These are phyloP conservation scores for Tachuris rubrigastra DNA, from an alignment of 2,113 vertebrate species.

Conservation along the genomic window DNA sequence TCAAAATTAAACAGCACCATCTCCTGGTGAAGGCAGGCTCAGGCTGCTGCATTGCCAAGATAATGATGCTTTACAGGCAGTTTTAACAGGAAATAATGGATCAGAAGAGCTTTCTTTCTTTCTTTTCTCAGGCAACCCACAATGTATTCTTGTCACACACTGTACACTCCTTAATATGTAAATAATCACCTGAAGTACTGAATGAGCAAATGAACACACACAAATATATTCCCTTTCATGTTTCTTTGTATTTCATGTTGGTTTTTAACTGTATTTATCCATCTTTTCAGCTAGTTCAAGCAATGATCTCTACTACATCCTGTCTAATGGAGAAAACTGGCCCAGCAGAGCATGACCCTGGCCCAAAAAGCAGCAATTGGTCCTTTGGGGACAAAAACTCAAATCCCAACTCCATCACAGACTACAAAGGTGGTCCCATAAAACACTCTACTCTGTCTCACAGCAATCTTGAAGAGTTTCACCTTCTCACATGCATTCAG, in stretches of 20 bases:
- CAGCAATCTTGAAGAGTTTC: background rate
- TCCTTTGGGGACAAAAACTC: background rate
- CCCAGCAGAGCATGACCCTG: background rate
- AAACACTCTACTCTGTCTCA: background rate
- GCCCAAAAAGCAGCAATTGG: background rate
- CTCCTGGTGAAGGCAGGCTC: slow-evolving; percentile 27
- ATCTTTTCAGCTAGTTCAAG: background rate
- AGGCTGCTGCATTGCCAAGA: background rate
- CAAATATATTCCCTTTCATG: background rate
- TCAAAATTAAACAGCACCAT: slow-evolving; percentile 53
- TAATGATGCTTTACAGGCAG: background rate
- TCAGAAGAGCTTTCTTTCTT: background rate
- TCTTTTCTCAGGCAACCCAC: background rate
- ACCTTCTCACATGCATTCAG: background rate
- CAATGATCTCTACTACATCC: background rate
- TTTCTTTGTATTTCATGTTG: background rate
- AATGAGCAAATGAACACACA: background rate
- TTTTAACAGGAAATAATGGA: background rate
- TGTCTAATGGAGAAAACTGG: background rate
- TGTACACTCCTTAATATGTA: background rate
- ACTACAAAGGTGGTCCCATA: background rate
- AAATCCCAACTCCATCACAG: background rate
- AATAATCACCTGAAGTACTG: background rate
- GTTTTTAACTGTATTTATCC: background rate
- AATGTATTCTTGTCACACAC: background rate